Percentiles rank a stretch among this genome's conserved stretches.
Evolutionary conservation across 2,797 vertebrate genomes (phyloP).

Genomic region (Apogon talboti): DNA sequence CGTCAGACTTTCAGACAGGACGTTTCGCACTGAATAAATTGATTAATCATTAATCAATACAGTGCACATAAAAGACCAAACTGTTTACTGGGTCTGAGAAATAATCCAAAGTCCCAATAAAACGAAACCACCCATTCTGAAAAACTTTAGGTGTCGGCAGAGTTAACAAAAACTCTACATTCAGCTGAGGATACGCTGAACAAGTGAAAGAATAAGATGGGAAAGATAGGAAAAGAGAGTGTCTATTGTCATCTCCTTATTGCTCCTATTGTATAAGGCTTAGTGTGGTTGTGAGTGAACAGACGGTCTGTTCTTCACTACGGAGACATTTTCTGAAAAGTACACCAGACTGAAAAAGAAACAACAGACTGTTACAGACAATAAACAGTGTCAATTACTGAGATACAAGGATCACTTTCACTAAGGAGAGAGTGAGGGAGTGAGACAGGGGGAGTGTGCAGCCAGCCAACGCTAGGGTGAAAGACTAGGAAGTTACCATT

Average conservation of each 20-base stretch:
- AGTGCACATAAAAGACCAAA: not conserved
- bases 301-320: slow-evolving; percentile 39
- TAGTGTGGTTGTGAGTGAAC: slow-evolving; percentile 13
- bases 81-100: not conserved
- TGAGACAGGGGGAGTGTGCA: not conserved
- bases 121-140: not conserved
- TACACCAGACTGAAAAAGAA: slow-evolving; percentile 8
- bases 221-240: slow-evolving; percentile 16
- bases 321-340: slow-evolving; percentile 22
- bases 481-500: slow-evolving; percentile 11
- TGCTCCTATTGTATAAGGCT: slow-evolving; percentile 19
- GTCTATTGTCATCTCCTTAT: slow-evolving; percentile 48
- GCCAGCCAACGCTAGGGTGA: slow-evolving; percentile 1
- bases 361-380: slow-evolving; percentile 27
- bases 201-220: not conserved
- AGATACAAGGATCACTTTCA: slow-evolving; percentile 55
- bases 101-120: not conserved
- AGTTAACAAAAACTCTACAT: slow-evolving; percentile 1
- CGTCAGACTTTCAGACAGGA: slow-evolving; percentile 1
- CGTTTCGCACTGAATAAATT: not conserved
- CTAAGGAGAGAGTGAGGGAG: slow-evolving; percentile 4
- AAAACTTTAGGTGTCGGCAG: not conserved
- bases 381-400: slow-evolving; percentile 24
- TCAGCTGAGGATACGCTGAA: slow-evolving; percentile 5
- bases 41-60: not conserved